Evolutionary conservation across 2,113 vertebrate species (phyloP).

Genomic region (Spilogale gracilis): DNA sequence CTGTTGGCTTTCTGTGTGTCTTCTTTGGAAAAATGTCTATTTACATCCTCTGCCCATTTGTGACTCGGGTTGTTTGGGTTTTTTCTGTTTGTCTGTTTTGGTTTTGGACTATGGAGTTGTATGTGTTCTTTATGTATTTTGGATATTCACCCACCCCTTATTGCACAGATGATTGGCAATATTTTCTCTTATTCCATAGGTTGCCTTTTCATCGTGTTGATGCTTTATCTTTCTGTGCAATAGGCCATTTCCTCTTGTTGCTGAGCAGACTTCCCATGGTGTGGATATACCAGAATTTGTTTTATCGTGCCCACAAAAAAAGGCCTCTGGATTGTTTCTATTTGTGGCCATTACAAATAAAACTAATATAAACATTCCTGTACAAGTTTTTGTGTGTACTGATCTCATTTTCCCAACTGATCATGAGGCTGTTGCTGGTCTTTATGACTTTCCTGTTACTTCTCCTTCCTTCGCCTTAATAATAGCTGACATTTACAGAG

Average conservation of each 20-base stretch:
- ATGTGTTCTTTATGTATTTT: background rate
- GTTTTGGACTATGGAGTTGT: background rate
- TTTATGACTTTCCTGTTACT: conserved; percentile 52
- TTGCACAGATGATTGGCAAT: background rate
- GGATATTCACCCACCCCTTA: background rate
- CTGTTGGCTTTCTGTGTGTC: background rate
- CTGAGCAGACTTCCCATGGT: background rate
- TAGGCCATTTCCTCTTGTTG: background rate
- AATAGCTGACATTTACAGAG: conserved; percentile 45
- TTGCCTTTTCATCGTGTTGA: background rate
- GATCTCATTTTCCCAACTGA: background rate
- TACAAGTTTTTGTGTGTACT: background rate
- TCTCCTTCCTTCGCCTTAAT: conserved; percentile 31
- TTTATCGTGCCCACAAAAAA: background rate
- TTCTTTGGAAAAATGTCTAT: background rate
- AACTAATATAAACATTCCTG: background rate
- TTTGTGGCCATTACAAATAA: background rate
- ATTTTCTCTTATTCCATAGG: background rate
- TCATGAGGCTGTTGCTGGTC: background rate
- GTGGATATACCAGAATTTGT: too few species aligned
- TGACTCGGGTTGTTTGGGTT: background rate
- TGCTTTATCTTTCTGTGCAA: background rate
- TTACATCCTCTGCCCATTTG: background rate
- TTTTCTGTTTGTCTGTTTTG: background rate
- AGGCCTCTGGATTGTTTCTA: background rate